Conservation (phyloP, 2,888 invertebrate genomes). For the Amaurobius ferox region DNA sequence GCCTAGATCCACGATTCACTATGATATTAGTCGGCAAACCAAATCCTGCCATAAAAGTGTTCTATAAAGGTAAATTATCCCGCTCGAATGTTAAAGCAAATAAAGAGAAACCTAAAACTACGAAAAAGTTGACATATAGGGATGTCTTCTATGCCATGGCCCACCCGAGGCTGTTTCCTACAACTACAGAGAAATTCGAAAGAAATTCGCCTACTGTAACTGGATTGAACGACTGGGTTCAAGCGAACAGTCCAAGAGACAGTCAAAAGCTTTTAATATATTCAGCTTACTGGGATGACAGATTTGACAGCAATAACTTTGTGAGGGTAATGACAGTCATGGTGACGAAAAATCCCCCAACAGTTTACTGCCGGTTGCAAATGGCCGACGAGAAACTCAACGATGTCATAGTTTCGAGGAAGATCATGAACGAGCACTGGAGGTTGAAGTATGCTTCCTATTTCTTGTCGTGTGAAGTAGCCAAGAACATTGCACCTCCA, state of each 20-base stretch:
- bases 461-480: slow-evolving; percentile 58
- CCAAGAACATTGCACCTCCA: slow-evolving; percentile 23
- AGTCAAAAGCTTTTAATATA: slow-evolving; percentile 60
- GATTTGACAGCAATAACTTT: slow-evolving; percentile 38
- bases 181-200: background rate
- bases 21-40: no score
- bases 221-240: slow-evolving; percentile 58
- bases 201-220: background rate
- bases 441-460: slow-evolving; percentile 59
- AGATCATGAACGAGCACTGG: slow-evolving; percentile 72
- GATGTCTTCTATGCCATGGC: slow-evolving; percentile 38
- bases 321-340: slow-evolving; percentile 62
- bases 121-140: slow-evolving; percentile 42
- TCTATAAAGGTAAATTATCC: slow-evolving; percentile 19
- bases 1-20: no score
- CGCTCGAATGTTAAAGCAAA: background rate
- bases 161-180: slow-evolving; percentile 40
- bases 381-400: slow-evolving; percentile 30
- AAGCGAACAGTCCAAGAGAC: slow-evolving; percentile 50
- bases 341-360: slow-evolving; percentile 46
- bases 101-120: background rate
- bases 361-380: slow-evolving; percentile 44
- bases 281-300: slow-evolving; percentile 69
- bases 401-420: slow-evolving; percentile 29
- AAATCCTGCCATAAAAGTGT: slow-evolving; percentile 45